These are phyloP conservation scores for Melopsittacus undulatus DNA, from an alignment of 2,797 vertebrate species.

Conservation along the genomic window DNA sequence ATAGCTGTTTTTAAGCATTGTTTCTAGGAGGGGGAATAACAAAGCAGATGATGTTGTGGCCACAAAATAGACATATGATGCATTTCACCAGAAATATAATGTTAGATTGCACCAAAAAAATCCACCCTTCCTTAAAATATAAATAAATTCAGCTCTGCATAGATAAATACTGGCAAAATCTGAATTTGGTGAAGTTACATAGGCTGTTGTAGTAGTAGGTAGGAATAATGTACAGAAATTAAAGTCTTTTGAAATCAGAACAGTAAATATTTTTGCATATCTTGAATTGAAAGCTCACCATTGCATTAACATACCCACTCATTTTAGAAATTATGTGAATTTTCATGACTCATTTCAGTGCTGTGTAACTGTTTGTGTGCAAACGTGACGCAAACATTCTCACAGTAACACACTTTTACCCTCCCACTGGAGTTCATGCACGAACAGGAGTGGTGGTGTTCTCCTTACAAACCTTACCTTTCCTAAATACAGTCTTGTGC, in stretches of 20 bases:
- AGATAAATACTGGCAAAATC: background rate
- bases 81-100: background rate
- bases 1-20: background rate
- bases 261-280: constrained; percentile 57
- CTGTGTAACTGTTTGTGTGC: constrained; percentile 59
- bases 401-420: background rate
- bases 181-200: background rate
- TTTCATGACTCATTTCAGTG: constrained; percentile 59
- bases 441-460: background rate
- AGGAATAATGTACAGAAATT: background rate
- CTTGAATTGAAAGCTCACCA: constrained; percentile 15
- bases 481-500: background rate
- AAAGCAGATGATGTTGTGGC: background rate
- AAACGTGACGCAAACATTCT: constrained; percentile 41
- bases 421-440: background rate
- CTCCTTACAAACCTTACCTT: background rate
- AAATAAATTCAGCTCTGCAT: background rate
- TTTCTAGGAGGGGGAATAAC: background rate
- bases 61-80: background rate
- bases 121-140: background rate
- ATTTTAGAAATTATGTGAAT: constrained; percentile 54
- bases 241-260: constrained; percentile 22
- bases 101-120: background rate
- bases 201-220: background rate
- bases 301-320: constrained; percentile 40